Percentiles rank a stretch among this genome's conserved stretches.
phyloP scores from a whole-genome alignment of 1,140 invertebrate genomes.

The Zaprionus inermis region DNA sequence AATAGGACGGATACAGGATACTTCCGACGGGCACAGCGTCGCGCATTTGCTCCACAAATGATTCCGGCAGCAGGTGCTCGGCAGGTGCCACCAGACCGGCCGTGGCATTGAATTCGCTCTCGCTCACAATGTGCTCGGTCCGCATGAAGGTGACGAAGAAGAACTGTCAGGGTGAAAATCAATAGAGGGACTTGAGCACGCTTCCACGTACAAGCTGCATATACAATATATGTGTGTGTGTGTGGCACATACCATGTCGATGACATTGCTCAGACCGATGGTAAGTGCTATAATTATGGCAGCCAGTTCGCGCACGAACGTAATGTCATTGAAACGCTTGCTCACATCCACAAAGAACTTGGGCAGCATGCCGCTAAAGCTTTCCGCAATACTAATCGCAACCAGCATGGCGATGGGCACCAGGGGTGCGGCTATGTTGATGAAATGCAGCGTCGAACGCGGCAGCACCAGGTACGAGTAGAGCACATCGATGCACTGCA shows the following conservation, averaged over 20 bases:
- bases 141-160: conserved; percentile 78
- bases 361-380: conserved; percentile 85
- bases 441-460: conserved; percentile 79
- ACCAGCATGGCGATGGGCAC: conserved; percentile 85
- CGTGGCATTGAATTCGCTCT: conserved; percentile 78
- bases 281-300: conserved; percentile 86
- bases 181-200: conserved; percentile 14
- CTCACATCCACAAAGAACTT: conserved; percentile 84
- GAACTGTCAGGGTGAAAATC: conserved; percentile 56
- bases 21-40: conserved; percentile 67
- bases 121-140: conserved; percentile 78
- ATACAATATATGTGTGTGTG: not conserved
- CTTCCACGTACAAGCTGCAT: conserved; percentile 6
- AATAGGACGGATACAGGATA: conserved; percentile 89
- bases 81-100: conserved; percentile 52
- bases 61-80: conserved; percentile 70
- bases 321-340: conserved; percentile 85
- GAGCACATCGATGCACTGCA: conserved; percentile 86
- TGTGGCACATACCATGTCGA: conserved; percentile 85
- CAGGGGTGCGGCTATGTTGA: conserved; percentile 84
- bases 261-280: conserved; percentile 86
- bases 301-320: conserved; percentile 85
- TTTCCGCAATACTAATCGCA: conserved; percentile 85
- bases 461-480: conserved; percentile 86
- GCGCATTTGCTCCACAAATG: conserved; percentile 74